Evolutionary conservation across 2,888 invertebrate species (phyloP), one percentile per base, ranked within the genome.

Genomic region (Clistopyga incitator): DNA sequence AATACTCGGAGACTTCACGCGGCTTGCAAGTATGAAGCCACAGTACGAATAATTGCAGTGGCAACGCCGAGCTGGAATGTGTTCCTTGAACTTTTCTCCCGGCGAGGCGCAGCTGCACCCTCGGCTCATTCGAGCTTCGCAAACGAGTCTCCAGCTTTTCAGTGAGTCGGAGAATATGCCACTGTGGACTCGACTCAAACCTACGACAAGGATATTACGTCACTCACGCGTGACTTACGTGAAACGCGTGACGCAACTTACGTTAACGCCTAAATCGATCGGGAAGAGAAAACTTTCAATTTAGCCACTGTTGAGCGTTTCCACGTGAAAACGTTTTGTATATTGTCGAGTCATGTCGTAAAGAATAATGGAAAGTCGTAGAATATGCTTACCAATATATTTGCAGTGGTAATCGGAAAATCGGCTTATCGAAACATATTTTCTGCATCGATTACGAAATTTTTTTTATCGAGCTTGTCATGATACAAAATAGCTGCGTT

Each of bases 231-330:
- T 74, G 86, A 88, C 85, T 88, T 87, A 86, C 84, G 70, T 87
- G 87, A 85, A 87, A 79, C 87, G 82, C 82, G 86, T 87, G 88
- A 88, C 88, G 86, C 85, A 84, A 86, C 85, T 79, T 75, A 56
- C 52, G 72, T 84, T 77, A 64, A 38, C 79, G 56, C 77, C 76
- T 72, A 82, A 84, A 82, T 80, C 76, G 75, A 59, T 42, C 72
- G 76, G 25, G 20, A 56, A 25, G 65, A 20, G 59, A 80, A 67
- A 75, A 80, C 50, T 56, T 50, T 74, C 75, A 18, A 13, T 68
- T 13, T 29, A 13, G n/a, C 42, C 18, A 15, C 15, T 50, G 34
- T 72, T 81, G 61, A 42, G n/a, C 34, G 59, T 59, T 78, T 74
- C 67, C 56, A 11, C 13, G 13, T 42, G 29, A 20, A 50, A 59